These are phyloP conservation scores for Dromiciops gliroides DNA, from an alignment of 2,113 vertebrate genomes.

Conservation along the genomic window DNA sequence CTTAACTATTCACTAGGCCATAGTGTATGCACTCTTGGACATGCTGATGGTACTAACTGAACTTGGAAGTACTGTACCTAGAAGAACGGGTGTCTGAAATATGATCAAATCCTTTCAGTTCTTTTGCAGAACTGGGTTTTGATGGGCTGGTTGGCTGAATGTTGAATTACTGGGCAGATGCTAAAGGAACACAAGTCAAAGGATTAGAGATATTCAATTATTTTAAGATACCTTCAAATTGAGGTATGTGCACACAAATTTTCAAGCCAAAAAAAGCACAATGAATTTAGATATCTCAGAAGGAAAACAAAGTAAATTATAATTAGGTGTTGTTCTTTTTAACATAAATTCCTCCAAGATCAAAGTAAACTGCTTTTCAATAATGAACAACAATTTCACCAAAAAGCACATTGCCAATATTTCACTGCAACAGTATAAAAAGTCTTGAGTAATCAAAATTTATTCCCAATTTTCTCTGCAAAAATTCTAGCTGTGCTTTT, in stretches of 20 bases:
- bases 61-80: constrained; percentile 39
- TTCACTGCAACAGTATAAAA: not conserved
- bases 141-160: not conserved
- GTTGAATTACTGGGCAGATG: constrained; percentile 37
- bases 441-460: not conserved
- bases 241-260: constrained; percentile 7
- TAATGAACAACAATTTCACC: constrained; percentile 44
- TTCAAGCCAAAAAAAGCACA: not conserved
- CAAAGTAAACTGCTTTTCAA: constrained; percentile 38
- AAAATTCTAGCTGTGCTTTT: not conserved
- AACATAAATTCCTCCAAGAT: not conserved
- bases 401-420: not conserved
- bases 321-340: not conserved
- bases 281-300: constrained; percentile 16
- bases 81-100: constrained; percentile 68
- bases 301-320: constrained; percentile 14
- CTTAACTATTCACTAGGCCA: not conserved
- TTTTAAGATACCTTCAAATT: not conserved
- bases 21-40: not conserved
- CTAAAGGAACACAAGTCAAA: constrained; percentile 50
- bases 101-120: constrained; percentile 24
- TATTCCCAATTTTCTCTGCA: not conserved
- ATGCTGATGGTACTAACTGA: not conserved
- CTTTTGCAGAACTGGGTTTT: constrained; percentile 47
- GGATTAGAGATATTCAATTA: constrained; percentile 19